A percentile compares a stretch with the other conserved stretches of the same genome.
phyloP scores from a whole-genome alignment of 2,113 vertebrate genomes.

The Dinomys branickii region DNA sequence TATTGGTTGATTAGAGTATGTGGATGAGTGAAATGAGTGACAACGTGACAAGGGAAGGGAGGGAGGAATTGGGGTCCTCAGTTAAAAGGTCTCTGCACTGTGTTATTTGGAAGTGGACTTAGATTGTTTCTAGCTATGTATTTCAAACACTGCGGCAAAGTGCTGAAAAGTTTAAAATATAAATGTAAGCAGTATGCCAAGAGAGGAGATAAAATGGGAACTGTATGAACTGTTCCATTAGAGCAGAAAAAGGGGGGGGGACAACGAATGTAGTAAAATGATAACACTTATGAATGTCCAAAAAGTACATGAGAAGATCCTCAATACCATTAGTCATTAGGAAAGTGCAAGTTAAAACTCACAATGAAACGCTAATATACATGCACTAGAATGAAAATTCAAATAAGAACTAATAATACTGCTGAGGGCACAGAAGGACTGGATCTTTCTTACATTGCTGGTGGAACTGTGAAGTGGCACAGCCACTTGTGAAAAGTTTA shows the following conservation, averaged over 20 bases:
- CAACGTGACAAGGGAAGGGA: background rate
- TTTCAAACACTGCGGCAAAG: constrained; percentile 20
- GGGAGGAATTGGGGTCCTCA: background rate
- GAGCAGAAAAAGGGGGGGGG: background rate
- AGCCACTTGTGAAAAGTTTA: background rate
- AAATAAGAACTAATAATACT: background rate
- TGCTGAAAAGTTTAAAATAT: background rate
- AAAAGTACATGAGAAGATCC: background rate
- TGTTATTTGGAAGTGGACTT: constrained; percentile 15
- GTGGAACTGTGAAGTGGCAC: background rate
- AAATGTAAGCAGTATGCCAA: background rate
- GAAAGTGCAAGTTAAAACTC: background rate
- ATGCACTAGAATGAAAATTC: background rate
- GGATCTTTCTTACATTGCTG: background rate
- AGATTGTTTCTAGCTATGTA: constrained; percentile 32
- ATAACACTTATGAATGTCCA: background rate
- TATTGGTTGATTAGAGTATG: background rate
- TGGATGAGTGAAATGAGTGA: constrained; percentile 33
- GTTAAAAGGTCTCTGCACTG: background rate
- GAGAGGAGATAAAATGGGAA: constrained; percentile 35
- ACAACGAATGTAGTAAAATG: background rate
- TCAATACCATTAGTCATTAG: background rate
- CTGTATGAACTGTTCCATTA: constrained; percentile 1
- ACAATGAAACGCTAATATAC: constrained; percentile 24
- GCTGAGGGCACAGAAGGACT: background rate